These are phyloP conservation scores for Hipparchia semele DNA, from an alignment of 2,888 invertebrate genomes.

Conservation along the genomic window DNA sequence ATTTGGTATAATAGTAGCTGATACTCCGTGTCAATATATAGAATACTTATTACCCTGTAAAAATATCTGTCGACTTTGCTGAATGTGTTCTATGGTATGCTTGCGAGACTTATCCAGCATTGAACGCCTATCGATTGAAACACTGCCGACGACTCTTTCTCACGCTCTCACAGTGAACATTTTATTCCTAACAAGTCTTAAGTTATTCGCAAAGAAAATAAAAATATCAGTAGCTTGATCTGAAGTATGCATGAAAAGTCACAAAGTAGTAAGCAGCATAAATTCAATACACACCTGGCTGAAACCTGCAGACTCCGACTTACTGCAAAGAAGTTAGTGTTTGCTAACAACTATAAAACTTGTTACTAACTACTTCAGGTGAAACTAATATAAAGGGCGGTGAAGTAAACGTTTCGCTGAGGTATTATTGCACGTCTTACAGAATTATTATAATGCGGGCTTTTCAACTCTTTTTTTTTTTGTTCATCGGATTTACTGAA, in stretches of 20 bases:
- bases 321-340: slow-evolving; percentile 33
- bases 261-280: slow-evolving; percentile 23
- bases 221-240: not conserved
- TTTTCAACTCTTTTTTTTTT: not conserved
- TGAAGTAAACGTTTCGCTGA: slow-evolving; percentile 14
- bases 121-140: no score
- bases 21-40: no score
- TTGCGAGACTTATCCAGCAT: no score
- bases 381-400: slow-evolving; percentile 32
- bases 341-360: slow-evolving; percentile 37
- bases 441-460: not conserved
- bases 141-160: not conserved
- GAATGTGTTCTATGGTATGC: no score
- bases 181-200: not conserved
- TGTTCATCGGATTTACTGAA: not conserved
- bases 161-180: not conserved
- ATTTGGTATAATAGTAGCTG: no score
- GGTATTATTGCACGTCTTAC: not conserved
- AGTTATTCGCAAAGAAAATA: not conserved
- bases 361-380: slow-evolving; percentile 32
- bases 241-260: slow-evolving; percentile 19
- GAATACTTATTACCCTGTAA: no score
- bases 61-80: no score
- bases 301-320: slow-evolving; percentile 23
- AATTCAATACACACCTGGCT: slow-evolving; percentile 32